Conservation (phyloP, 2,113 vertebrate genomes). For the Sorex fumeus region DNA sequence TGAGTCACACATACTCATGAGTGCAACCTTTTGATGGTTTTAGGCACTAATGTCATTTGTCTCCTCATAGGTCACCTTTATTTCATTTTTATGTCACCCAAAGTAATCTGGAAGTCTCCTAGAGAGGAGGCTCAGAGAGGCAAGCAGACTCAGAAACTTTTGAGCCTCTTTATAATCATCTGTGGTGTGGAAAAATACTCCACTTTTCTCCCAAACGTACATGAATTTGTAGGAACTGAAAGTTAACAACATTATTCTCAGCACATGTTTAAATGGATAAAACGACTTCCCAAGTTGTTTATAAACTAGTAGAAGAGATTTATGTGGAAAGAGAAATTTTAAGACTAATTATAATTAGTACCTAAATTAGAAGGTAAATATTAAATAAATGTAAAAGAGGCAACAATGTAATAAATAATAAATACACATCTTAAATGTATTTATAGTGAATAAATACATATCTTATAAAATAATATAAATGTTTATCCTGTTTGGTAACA, state of each 20-base stretch:
- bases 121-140: too few species aligned
- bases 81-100: background rate
- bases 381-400: background rate
- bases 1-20: conserved; percentile 72
- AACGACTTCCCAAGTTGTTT: conserved; percentile 11
- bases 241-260: conserved; percentile 1
- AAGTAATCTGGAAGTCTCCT: background rate
- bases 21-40: conserved; percentile 56
- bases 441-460: background rate
- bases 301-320: conserved; percentile 1
- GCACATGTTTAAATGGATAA: background rate
- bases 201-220: background rate
- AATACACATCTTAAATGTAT: background rate
- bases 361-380: background rate
- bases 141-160: background rate
- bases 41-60: background rate
- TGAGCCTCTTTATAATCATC: background rate
- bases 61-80: background rate
- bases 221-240: background rate
- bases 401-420: too few species aligned
- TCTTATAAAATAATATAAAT: background rate
- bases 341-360: background rate
- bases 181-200: background rate
- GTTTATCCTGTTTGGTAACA: background rate
- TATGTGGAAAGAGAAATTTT: conserved; percentile 13